Evolutionary conservation across 1,140 invertebrate species (phyloP), one percentile per base, ranked within the genome.

Genomic region (Macrobrachium rosenbergii): DNA sequence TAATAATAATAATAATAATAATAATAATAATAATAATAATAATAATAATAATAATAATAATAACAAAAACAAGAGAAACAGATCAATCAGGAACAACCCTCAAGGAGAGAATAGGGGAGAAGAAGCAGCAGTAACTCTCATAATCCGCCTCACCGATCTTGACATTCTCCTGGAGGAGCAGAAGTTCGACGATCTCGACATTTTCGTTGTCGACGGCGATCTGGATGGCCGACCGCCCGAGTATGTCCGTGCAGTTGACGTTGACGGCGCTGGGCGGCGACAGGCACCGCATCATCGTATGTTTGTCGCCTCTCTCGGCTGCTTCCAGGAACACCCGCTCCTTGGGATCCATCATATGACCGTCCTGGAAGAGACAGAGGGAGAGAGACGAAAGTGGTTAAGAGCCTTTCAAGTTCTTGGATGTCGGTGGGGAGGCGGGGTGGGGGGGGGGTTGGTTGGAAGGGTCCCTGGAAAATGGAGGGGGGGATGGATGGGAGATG

Each of bases 171-270:
- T 93, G 92, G 80, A 91, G 89, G 0, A 93, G 91, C n/a, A 93
- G 88, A 37, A 93, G 89, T 88, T 93, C 92, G 2, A 93, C 93
- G 17, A 93, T 92, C 86, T 93, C 92, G 5, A 91, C 90, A 89
- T 92, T 93, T 89, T 93, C 92, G 89, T 93, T 93, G 88, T 93
- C 92, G 12, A 93, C 92, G 62, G 92, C 92, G 60, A 93, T 93
- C 88, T 94, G 93, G 37, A 94, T 92, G 73, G 93, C 93, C 14
- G 93, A 93, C 21, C 94, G 90, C 0, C 94, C 93, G 80, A 94
- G 91, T 90, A 94, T 93, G 90, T 94, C 92, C 1, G 93, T 93
- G 88, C 93, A 93, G 91, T 94, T 94, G 21, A 94, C 92, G 89
- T 94, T 93, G n/a, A 94, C 92, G 0, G 93, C 91, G 45, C 90